Evolutionary conservation across 2,797 vertebrate genomes (phyloP), one percentile per base, ranked within the genome.

Genomic region (Capromys pilorides): DNA sequence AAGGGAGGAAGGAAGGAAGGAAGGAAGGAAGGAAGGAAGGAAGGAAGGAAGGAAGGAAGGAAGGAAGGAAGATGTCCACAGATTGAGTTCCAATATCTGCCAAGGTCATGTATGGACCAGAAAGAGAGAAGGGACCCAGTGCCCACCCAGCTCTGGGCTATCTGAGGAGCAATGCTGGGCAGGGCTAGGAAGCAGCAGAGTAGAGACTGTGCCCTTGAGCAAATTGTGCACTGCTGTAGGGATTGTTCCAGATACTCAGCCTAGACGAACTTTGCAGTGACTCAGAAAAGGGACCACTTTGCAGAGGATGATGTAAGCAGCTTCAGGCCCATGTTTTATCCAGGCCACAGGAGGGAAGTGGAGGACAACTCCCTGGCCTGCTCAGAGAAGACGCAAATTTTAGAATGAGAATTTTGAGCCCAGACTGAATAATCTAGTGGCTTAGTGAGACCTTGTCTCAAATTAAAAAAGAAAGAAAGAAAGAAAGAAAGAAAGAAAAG

Each of bases 301-400:
- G 21, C 24, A 57, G 26, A 69, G 57, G 71, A 61, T 51, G 64
- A 62, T 1, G 16, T 62, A n/a, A 51, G 39, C 49, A 36, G 69
- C 51, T 75, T 51, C 1, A 0, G 5, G 31, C 45, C 6, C 13
- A 9, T 1, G 41, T 64, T 28, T 33, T 78, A 54, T n/a, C 88
- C 45, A 69, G 83, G 54, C 18, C n/a, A 5, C 69, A 12, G 75
- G 45, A 49, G 13, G 86, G 21, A 90, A 24, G 10, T 18, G 54
- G 86, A 28, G 39, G 2, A 2, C 28, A 51, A 33, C 45, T 67
- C 45, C 21, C 21, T 14, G 22, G 49, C 61, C n/a, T 85, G 0
- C 4, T 0, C 26, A 7, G 22, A 62, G 10, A 6, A 14, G 54
- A 0, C 7, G 22, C 0, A 0, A 61, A 41, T 31, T 39, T 39